Percentiles rank a stretch among this genome's conserved stretches.
Evolutionary conservation across 2,888 invertebrate species (phyloP).

Genomic region (Coelopa pilipes): DNA sequence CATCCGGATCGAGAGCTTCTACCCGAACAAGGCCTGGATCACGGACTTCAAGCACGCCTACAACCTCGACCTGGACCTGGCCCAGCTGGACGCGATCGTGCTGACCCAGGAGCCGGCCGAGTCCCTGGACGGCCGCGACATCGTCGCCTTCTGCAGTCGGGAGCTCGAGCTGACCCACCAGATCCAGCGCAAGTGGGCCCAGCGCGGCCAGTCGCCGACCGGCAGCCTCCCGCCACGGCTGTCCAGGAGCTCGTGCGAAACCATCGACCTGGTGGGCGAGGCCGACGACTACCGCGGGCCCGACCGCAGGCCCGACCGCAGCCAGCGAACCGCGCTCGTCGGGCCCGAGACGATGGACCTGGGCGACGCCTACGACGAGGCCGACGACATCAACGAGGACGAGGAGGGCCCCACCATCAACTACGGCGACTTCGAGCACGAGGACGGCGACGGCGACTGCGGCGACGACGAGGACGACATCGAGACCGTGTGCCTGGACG

Average conservation of each 20-base stretch:
- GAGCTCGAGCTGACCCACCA: slow-evolving; percentile 42
- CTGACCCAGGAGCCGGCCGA: slow-evolving; percentile 43
- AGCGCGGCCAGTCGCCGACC: neutral
- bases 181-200: neutral
- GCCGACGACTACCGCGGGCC: slow-evolving; percentile 46
- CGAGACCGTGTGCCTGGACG: neutral
- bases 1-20: slow-evolving; percentile 47
- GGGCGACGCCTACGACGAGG: slow-evolving; percentile 27
- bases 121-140: slow-evolving; percentile 45
- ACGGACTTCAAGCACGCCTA: slow-evolving; percentile 48
- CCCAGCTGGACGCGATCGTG: slow-evolving; percentile 42
- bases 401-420: slow-evolving; percentile 47
- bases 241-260: no score
- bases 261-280: slow-evolving; percentile 16
- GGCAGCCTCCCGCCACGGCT: no score
- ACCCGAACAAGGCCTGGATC: slow-evolving; percentile 49
- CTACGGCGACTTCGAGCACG: slow-evolving; percentile 46
- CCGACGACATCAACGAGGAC: slow-evolving; percentile 43
- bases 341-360: no score
- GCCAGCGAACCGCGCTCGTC: neutral
- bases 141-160: slow-evolving; percentile 46
- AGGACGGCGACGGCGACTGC: slow-evolving; percentile 33
- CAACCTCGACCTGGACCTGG: slow-evolving; percentile 46
- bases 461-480: neutral
- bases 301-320: slow-evolving; percentile 33